Conservation (phyloP, 2,113 vertebrate genomes). For the Tenrec ecaudatus region DNA sequence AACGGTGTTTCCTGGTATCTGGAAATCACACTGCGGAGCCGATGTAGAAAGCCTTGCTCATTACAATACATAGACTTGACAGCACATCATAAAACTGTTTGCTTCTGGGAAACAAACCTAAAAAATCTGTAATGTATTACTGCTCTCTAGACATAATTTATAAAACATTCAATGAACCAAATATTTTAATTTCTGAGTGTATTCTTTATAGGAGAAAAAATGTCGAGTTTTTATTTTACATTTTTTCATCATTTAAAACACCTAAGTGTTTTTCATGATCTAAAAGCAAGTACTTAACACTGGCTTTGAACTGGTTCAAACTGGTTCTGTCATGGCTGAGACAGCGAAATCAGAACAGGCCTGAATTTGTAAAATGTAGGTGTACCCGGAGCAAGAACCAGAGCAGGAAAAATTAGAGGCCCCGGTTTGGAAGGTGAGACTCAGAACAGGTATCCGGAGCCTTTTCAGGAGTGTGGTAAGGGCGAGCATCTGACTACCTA, state of each 20-base stretch:
- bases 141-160: not conserved
- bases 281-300: not conserved
- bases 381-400: not conserved
- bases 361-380: not conserved
- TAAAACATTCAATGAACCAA: not conserved
- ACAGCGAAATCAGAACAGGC: not conserved
- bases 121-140: constrained; percentile 2
- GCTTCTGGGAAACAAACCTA: not conserved
- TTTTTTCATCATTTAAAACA: constrained; percentile 46
- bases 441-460: not conserved
- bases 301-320: not conserved
- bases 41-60: not conserved
- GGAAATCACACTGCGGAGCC: not conserved
- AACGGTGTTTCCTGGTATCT: not conserved
- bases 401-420: not conserved
- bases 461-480: not conserved
- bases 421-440: not conserved
- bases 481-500: not conserved
- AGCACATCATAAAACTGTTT: not conserved
- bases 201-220: constrained; percentile 12
- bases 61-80: not conserved
- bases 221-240: not conserved
- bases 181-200: constrained; percentile 13
- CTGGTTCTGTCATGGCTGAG: too few relatives aligned
- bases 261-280: not conserved